Conservation (phyloP, 2,888 invertebrate species). For the Tetrapedia diversipes region DNA sequence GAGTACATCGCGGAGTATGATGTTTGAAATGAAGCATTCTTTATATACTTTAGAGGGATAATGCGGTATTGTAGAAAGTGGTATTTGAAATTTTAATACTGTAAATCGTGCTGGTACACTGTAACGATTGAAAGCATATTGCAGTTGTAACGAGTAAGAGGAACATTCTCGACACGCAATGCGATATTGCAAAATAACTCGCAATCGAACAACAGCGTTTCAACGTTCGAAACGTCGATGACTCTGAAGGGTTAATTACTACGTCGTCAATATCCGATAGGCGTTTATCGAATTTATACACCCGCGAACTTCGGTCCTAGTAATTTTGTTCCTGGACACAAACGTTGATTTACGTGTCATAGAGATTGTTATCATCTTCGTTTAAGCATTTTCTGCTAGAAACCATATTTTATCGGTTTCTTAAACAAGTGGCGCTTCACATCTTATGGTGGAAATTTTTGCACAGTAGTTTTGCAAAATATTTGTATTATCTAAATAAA, state of each 20-base stretch:
- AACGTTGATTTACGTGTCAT: not conserved
- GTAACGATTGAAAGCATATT: not conserved
- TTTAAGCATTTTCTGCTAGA: not conserved
- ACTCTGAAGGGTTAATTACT: slow-evolving; percentile 36
- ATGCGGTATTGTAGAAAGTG: no score
- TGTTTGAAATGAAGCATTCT: no score
- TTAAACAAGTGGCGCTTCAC: slow-evolving; percentile 8
- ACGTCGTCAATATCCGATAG: slow-evolving; percentile 35
- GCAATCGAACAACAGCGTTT: slow-evolving; percentile 14
- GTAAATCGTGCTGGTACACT: no score
- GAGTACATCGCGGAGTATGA: no score
- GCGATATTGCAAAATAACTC: slow-evolving; percentile 10
- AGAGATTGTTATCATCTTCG: not conserved
- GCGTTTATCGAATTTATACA: slow-evolving; percentile 48
- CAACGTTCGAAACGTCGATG: slow-evolving; percentile 18
- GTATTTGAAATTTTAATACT: no score
- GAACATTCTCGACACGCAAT: not conserved
- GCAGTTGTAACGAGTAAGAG: not conserved
- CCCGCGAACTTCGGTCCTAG: slow-evolving; percentile 26
- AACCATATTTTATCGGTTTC: slow-evolving; percentile 2
- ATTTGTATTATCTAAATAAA: no score
- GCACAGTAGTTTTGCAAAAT: no score
- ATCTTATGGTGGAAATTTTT: no score
- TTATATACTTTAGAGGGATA: no score
- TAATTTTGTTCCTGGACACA: slow-evolving; percentile 9